phyloP scores from a whole-genome alignment of 2,113 vertebrate species.

The Sula dactylatra region DNA sequence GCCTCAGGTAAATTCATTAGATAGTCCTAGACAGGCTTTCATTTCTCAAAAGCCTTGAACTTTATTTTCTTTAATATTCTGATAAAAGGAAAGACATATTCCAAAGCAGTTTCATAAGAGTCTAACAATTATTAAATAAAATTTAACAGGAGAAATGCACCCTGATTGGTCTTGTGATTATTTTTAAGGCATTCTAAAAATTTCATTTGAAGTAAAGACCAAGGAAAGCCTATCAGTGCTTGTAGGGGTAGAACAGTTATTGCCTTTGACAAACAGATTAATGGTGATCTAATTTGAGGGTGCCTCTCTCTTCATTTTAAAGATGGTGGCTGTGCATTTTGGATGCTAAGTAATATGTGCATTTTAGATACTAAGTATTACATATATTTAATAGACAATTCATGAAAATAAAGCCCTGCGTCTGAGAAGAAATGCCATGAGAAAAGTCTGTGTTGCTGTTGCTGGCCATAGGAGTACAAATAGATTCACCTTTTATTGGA shows the following conservation, averaged over 20 bases:
- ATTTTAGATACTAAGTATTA: neutral
- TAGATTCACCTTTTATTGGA: slow-evolving; percentile 72
- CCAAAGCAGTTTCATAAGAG: neutral
- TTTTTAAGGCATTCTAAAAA: neutral
- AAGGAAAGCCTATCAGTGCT: neutral
- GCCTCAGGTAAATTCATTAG: slow-evolving; percentile 21
- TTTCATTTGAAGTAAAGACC: neutral
- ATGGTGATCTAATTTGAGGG: neutral
- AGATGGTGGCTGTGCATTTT: neutral
- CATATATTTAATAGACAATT: neutral
- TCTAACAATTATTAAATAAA: neutral
- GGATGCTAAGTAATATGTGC: neutral
- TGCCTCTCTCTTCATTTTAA: neutral
- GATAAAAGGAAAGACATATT: slow-evolving; percentile 4
- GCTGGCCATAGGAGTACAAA: slow-evolving; percentile 61
- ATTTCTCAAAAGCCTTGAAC: slow-evolving; percentile 29
- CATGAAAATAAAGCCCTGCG: neutral
- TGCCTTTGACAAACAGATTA: neutral
- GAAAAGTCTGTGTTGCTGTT: neutral
- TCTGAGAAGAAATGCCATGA: neutral
- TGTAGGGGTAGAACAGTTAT: neutral
- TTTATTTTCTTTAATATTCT: neutral
- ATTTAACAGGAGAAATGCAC: neutral
- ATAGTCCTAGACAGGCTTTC: neutral
- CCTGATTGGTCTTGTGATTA: neutral